Base-by-base conservation (phyloP, 1,140 invertebrate species). In the Ericerus pela region DNA sequence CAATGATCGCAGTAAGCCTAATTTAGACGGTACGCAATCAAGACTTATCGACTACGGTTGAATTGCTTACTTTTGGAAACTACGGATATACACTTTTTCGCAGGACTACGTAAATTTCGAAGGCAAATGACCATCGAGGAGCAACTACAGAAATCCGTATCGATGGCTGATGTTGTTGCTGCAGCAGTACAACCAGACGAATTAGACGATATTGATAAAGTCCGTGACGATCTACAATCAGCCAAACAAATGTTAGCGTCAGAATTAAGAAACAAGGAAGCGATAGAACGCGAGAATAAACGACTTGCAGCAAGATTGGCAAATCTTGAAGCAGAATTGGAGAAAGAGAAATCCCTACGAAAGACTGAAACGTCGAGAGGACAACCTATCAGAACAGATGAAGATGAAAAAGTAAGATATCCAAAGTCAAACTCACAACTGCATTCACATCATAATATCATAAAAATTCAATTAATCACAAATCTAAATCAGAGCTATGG, bases 91-190 rank as follows among this genome's bases (percentile, higher is more conserved):
- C n/a, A n/a, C n/a, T n/a, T n/a, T 53, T 43, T 16, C 20, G n/a
- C 55, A 69, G 88, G 88, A 18, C 70, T 92, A 43, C 77, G 85
- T 37, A 89, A 89, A 69, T 88, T 92, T 66, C 76, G 87, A 54
- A 76, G 85, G 61, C 88, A 91, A 69, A 76, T 88, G 75, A 91
- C 87, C 1, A 85, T 89, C 59, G 86, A 90, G 64, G 88, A 90
- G 67, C 83, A 88, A 69, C 78, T 87, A 29, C 81, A 85, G 58
- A 86, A 87, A 64, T 85, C 82, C 0, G 76, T 78, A 66, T 82
- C 80, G 1, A 80, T 81, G 65, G 72, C 78, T 3, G 77, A 76
- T 62, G 62, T 79, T 16, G 70, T 72, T 5, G 75, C 73, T 36
- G 68, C 71, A 43, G 68, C 74, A 36, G 73, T 78, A 58, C 71